Conservation (phyloP, 2,113 vertebrate species). For the Phoxinus phoxinus region DNA sequence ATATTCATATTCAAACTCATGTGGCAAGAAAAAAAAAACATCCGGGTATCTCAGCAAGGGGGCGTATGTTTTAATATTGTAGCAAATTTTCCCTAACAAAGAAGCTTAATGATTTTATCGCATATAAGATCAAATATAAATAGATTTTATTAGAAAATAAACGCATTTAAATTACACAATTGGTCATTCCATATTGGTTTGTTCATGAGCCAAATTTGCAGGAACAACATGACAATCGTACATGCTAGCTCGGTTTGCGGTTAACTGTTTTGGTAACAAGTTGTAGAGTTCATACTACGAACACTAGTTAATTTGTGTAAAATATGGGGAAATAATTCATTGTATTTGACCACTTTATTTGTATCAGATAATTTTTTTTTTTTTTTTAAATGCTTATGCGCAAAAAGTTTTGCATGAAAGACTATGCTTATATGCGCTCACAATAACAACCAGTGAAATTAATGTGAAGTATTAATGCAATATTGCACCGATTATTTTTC, state of each 20-base stretch:
- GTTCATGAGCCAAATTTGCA: neutral
- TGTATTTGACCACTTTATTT: neutral
- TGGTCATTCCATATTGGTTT: neutral
- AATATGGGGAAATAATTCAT: neutral
- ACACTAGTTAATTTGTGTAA: neutral
- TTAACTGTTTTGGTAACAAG: neutral
- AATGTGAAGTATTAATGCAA: neutral
- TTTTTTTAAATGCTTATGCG: neutral
- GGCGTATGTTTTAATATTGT: neutral
- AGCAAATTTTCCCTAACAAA: constrained; percentile 9
- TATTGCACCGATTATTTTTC: neutral
- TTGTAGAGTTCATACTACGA: neutral
- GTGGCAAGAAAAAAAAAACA: neutral
- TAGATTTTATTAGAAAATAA: neutral
- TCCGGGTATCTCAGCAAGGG: constrained; percentile 22
- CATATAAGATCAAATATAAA: neutral
- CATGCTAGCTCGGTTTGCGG: neutral
- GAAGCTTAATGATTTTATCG: neutral
- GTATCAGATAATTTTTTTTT: too few species aligned
- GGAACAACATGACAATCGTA: neutral
- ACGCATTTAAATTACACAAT: neutral
- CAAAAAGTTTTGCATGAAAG: neutral
- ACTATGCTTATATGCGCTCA: neutral
- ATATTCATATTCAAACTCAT: neutral
- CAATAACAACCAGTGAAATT: neutral